phyloP scores from a whole-genome alignment of 2,888 invertebrate species.

The Aphidoletes aphidimyza region DNA sequence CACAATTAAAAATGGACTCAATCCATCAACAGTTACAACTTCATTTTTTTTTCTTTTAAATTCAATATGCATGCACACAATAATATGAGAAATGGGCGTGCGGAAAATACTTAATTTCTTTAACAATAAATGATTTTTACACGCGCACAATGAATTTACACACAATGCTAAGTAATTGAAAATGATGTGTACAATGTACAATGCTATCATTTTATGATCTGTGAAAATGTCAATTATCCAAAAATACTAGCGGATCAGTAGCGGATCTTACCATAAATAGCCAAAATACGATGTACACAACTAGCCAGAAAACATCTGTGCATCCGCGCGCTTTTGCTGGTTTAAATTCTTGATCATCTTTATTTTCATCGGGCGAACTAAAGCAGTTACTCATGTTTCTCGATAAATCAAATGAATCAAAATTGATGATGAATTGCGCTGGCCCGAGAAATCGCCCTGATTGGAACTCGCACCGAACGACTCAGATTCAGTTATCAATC shows the following conservation, averaged over 20 bases:
- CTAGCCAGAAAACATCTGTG: constrained; percentile 85
- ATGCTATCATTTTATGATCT: not conserved
- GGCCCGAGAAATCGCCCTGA: not conserved
- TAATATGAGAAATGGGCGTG: not conserved
- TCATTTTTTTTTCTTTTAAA: no score
- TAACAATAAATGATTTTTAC: not conserved
- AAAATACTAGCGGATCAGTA: not conserved
- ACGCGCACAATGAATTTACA: no score
- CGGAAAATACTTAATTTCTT: not conserved
- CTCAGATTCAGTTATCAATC: no score
- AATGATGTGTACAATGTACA: not conserved
- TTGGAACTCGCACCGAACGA: no score
- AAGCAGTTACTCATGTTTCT: not conserved
- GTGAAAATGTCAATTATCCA: not conserved
- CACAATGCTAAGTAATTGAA: not conserved
- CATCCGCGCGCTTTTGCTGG: constrained; percentile 71
- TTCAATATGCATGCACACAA: no score
- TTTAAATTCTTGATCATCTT: constrained; percentile 4
- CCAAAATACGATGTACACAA: constrained; percentile 83
- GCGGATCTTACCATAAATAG: constrained; percentile 82
- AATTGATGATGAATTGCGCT: not conserved
- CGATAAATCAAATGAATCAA: not conserved
- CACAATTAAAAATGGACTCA: no score
- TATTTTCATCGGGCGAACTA: constrained; percentile 39
- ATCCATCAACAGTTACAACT: no score